Base-by-base conservation (phyloP, 23 tunicate species). In the Diplosoma virens region DNA sequence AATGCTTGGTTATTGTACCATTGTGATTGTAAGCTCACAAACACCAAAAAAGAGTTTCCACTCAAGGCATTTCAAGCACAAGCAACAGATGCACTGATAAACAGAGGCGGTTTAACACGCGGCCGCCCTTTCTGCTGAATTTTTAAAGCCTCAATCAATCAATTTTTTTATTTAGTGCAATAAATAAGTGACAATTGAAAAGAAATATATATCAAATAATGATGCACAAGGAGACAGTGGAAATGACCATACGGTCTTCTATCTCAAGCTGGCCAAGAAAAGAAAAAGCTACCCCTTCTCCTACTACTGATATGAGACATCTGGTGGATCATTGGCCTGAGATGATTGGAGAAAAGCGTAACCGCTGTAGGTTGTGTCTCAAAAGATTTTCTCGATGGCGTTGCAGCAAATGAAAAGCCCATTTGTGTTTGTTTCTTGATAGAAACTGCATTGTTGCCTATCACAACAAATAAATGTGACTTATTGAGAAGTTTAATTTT, bases 381-480 rank as follows among this genome's bases (percentile, higher is more conserved):
- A 6, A 61, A 27, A 35, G 35, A 5, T 61, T 29, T 61, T 34
- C 69, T 4, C 30, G 3, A 2, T 34, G 28, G 35, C 28, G 30
- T 27, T 61, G 69, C 18, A 6, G 35, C 35, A 61, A 61, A n/a
- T 61, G 69, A 34, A 28, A 61, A 11, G 69, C 30, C 2, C 69
- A 61, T 61, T 61, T 61, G 69, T 61, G 69, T 61, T n/a, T 26
- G 6, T 27, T 27, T 35, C 28, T 27, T 5, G 18, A 28, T n/a
- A 27, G 69, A 61, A 61, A 61, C 30, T 61, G 69, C 18, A 27
- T 61, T 29, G 69, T 17, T 61, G 35, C 34, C 4, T 61, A 61
- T 61, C 69, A 61, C 30, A 35, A 35, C 34, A 34, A 26, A 29
- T 61, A 61, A 22, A 25, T n/a, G n/a, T n/a, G n/a, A n/a, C n/a